Base-by-base conservation (phyloP, 1,140 invertebrate species). In the Mya arenaria region DNA sequence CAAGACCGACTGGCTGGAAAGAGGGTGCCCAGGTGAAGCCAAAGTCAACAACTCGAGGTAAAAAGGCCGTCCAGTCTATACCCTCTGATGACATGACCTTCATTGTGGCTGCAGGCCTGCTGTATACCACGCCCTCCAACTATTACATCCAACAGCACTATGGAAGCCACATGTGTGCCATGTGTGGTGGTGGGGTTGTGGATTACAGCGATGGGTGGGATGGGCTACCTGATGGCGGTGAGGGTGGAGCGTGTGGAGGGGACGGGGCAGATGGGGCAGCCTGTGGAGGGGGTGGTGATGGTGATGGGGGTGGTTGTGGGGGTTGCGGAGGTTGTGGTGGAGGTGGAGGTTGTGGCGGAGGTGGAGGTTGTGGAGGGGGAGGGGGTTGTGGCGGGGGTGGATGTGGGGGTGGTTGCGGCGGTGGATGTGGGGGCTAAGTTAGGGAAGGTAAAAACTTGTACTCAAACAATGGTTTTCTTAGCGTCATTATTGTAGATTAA, bases 91-190 rank as follows among this genome's bases (percentile, higher is more conserved):
- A 83, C 28, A 85, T 91, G 83, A 58, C 72, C 5, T 84, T 90
- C 60, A 72, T 89, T 17, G 68, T 85, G 58, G 90, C 90, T 10
- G 82, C 85, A 13, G 90, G 90, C 1, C 87, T 84, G 32, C 25
- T 87, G 13, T 60, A 81, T 30, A 77, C 82, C 48, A 89, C 89
- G 1, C 90, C 90, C 23, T 87, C 83, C 55, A 91, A 91, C 72
- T 48, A 82, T 56, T 89, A 86, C 56, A 63, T 90, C 19, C 15
- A 62, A 5, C n/a, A 44, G 32, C 52, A 39, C 0, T 85, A 79
- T 65, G 86, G 86, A 6, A 34, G 36, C 1, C 48, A 83, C 30
- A 63, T 48, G 6, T 84, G 73, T 36, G 30, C 39, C 5, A 63
- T 44, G 60, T 63, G 58, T 75, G 73, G 58, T 19, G 73, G 73